Evolutionary conservation across 2,797 vertebrate species (phyloP).

Genomic region (Leptoclinus maculatus): DNA sequence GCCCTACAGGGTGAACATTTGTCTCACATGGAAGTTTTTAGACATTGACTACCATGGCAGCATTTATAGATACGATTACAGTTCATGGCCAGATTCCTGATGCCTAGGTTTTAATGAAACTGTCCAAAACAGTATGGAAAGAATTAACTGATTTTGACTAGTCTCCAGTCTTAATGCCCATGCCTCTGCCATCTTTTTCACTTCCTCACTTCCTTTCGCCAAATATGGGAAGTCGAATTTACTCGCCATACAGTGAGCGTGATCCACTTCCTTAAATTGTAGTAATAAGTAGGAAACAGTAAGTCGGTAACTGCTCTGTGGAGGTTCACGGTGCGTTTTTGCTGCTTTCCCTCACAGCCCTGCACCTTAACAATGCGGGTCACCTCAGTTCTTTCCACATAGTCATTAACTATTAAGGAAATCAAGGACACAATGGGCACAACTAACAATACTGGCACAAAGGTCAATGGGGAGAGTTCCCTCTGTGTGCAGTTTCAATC

Average conservation of each 20-base stretch:
- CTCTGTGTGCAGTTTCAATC: constrained; percentile 28
- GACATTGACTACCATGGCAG: constrained; percentile 12
- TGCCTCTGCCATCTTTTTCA: neutral
- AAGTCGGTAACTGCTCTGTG: neutral
- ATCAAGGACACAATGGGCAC: constrained; percentile 75
- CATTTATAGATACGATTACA: constrained; percentile 30
- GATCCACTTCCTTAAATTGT: constrained; percentile 50
- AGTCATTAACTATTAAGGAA: constrained; percentile 66
- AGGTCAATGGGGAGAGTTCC: constrained; percentile 49
- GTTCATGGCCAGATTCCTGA: neutral
- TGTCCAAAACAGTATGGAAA: constrained; percentile 21
- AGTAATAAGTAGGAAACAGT: constrained; percentile 15
- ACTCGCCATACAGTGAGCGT: neutral
- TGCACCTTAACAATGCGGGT: constrained; percentile 47
- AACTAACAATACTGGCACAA: constrained; percentile 70
- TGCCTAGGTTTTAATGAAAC: constrained; percentile 17
- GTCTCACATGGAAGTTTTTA: constrained; percentile 24
- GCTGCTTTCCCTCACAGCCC: constrained; percentile 20
- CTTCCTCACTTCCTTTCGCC: constrained; percentile 35
- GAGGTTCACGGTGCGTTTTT: neutral
- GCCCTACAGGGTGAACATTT: constrained; percentile 48
- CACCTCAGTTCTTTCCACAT: constrained; percentile 52
- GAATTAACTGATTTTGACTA: constrained; percentile 12
- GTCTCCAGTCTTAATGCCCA: neutral
- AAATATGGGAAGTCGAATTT: constrained; percentile 11